Base-by-base conservation (phyloP, 1,140 invertebrate species). In the Anastrepha obliqua region DNA sequence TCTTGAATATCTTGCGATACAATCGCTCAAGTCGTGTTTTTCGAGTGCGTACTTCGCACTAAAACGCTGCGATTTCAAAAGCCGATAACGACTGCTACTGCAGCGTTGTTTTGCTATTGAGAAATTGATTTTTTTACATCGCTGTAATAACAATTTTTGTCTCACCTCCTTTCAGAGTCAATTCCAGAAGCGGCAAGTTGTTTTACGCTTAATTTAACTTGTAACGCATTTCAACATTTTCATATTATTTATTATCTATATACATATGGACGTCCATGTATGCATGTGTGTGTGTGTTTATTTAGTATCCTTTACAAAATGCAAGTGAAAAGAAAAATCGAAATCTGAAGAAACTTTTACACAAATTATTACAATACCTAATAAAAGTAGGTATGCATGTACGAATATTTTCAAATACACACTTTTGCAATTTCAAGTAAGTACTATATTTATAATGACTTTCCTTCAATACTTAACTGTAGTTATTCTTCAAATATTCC, bases 151-250 rank as follows among this genome's bases (percentile, higher is more conserved):
- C 64, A 47, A 20, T 65, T 87, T 87, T 87, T 87, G 47, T 65
- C 64, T 87, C 44, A 20, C 5, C 59, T 8, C 39, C 44, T 59
- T 70, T 86, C 60, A 86, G 59, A 87, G 64, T 55, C 47, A 81
- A 92, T 91, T 91, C 91, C 91, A 90, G 91, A 90, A 92, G 91
- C 91, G 89, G 86, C 90, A 89, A 90, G 89, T 90, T 90, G 91
- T 91, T 92, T 92, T 90, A 92, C 90, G 91, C 91, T 91, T 92
- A 91, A 92, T 92, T 92, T 92, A 92, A 86, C 58, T 62, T 86
- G 59, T 86, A 81, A 29, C 6, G 74, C 74, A 29, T n/a, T 81
- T 81, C 17, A 29, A 81, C 20, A 81, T 81, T 81, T 55, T 74
- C 67, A 44, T 74, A 44, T 47, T 74, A 74, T 74, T 74, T 74